Evolutionary conservation across 2,888 invertebrate species (phyloP).

Genomic region (Oxycera nigricornis): DNA sequence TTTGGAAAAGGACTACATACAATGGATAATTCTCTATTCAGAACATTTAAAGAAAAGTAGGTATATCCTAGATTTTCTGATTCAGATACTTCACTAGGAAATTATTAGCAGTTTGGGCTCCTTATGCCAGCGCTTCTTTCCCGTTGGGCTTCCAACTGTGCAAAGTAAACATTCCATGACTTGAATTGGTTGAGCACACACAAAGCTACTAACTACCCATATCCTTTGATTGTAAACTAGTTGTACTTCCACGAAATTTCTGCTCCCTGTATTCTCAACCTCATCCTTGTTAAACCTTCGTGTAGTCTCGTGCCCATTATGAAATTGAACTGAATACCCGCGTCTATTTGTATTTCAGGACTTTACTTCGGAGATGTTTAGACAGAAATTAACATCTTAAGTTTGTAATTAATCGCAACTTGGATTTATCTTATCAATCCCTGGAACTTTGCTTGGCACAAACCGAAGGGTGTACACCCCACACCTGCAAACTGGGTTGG

Average conservation of each 20-base stretch:
- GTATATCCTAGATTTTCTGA: no score
- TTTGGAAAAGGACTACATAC: no score
- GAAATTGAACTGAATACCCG: slow-evolving; percentile 41
- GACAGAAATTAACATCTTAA: slow-evolving; percentile 53
- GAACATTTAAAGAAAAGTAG: no score
- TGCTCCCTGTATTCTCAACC: neutral
- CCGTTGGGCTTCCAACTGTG: neutral
- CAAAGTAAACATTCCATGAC: slow-evolving; percentile 7
- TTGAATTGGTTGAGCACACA: slow-evolving; percentile 7
- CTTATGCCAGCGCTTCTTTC: no score
- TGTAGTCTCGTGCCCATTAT: slow-evolving; percentile 9
- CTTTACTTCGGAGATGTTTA: slow-evolving; percentile 46
- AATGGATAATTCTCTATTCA: no score
- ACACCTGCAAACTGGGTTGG: neutral
- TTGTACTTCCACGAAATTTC: neutral
- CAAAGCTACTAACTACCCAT: slow-evolving; percentile 16
- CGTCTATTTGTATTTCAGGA: slow-evolving; percentile 41
- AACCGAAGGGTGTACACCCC: neutral
- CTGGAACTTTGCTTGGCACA: neutral
- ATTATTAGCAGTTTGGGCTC: no score
- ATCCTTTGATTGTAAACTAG: slow-evolving; percentile 23
- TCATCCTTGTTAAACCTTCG: neutral
- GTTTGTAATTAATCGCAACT: slow-evolving; percentile 52
- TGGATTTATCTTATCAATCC: slow-evolving; percentile 47
- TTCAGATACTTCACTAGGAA: no score